phyloP scores from a whole-genome alignment of 2,888 invertebrate species.

The Hecatera dysodea region DNA sequence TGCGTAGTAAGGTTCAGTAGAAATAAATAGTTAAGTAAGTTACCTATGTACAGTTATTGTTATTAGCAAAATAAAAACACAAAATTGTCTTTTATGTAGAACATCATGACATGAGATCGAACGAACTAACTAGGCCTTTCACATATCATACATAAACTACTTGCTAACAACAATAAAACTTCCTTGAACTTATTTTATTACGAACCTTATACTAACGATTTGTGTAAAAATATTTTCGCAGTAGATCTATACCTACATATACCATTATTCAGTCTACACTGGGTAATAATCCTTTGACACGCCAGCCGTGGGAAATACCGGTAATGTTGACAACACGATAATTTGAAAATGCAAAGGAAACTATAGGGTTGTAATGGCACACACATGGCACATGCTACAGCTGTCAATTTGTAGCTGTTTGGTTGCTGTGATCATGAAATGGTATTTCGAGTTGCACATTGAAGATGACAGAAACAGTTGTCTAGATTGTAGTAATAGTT shows the following conservation, averaged over 20 bases:
- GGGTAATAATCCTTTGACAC: conserved; percentile 58
- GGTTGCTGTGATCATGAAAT: neutral
- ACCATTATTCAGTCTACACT: conserved; percentile 1
- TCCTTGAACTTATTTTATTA: conserved; percentile 30
- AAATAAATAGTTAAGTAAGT: too few relatives aligned
- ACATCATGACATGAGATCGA: neutral
- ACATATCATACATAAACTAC: conserved; percentile 4
- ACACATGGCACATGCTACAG: too few relatives aligned
- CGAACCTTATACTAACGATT: conserved; percentile 33
- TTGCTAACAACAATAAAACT: conserved; percentile 18
- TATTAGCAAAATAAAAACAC: too few relatives aligned
- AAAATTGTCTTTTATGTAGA: too few relatives aligned
- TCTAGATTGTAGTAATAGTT: neutral
- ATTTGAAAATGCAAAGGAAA: neutral
- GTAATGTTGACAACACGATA: conserved; percentile 35
- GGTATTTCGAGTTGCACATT: neutral
- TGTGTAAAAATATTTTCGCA: conserved; percentile 42
- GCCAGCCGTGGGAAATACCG: conserved; percentile 51
- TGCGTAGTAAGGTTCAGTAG: too few relatives aligned
- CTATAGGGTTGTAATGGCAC: neutral
- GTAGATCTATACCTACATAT: conserved; percentile 25
- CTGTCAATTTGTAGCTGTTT: conserved; percentile 14
- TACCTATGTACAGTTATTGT: too few relatives aligned
- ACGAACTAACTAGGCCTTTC: neutral
- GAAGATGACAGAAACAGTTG: neutral